A percentile compares a stretch with the other conserved stretches of the same genome.
These are phyloP conservation scores for Heterochromis multidens DNA, from an alignment of 2,113 vertebrate genomes.

Conservation along the genomic window DNA sequence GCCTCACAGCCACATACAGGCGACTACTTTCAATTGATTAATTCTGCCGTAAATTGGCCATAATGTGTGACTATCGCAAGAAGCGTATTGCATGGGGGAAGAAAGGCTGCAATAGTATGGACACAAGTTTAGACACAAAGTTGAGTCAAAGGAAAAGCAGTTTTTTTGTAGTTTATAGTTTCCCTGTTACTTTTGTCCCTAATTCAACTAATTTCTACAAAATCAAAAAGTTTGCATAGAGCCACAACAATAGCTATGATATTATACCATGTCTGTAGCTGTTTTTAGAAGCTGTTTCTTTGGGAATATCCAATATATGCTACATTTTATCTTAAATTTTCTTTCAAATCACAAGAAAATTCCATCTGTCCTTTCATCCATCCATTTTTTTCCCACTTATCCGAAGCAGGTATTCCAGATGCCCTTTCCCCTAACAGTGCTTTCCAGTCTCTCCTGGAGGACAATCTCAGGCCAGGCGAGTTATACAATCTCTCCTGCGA, in stretches of 20 bases:
- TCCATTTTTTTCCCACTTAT: background rate
- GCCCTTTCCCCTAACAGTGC: background rate
- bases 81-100: background rate
- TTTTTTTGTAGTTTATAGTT: background rate
- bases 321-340: too few species aligned
- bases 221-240: background rate
- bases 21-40: constrained; percentile 59
- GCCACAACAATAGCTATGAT: background rate
- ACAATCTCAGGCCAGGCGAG: background rate
- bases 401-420: background rate
- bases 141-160: constrained; percentile 2
- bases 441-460: background rate
- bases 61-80: constrained; percentile 68
- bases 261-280: background rate
- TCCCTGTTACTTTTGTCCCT: background rate
- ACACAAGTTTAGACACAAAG: constrained; percentile 20
- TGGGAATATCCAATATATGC: background rate
- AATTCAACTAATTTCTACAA: background rate
- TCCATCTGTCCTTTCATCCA: background rate
- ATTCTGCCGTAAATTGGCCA: constrained; percentile 62
- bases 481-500: background rate
- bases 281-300: background rate
- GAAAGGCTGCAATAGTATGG: background rate
- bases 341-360: too few species aligned
- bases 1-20: constrained; percentile 49